A percentile compares a stretch with the other conserved stretches of the same genome.
Conservation (phyloP, 1,140 invertebrate genomes). For the Ctenoplectra terminalis region DNA sequence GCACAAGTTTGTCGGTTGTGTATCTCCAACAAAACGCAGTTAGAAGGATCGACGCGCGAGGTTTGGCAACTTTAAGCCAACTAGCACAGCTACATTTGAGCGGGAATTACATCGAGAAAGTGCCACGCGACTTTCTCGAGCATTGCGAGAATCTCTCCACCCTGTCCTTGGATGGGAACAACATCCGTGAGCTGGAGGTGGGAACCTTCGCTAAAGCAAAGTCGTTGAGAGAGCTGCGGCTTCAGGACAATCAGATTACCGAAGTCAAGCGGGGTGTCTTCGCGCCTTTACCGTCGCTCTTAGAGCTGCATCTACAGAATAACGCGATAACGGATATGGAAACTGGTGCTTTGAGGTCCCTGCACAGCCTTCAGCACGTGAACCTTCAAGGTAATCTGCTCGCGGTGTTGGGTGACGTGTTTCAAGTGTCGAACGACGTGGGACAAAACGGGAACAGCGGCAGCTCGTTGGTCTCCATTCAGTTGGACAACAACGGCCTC, state of each 20-base stretch:
- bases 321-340: conserved; percentile 93
- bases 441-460: conserved; percentile 74
- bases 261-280: conserved; percentile 91
- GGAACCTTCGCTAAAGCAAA: conserved; percentile 90
- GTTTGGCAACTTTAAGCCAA: conserved; percentile 88
- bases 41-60: conserved; percentile 87
- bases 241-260: conserved; percentile 92
- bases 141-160: conserved; percentile 90
- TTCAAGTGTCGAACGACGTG: conserved; percentile 83
- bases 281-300: conserved; percentile 89
- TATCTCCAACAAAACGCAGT: conserved; percentile 95
- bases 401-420: conserved; percentile 90
- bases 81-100: conserved; percentile 93
- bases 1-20: conserved; percentile 89
- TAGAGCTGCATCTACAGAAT: conserved; percentile 94
- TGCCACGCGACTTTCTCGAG: conserved; percentile 90
- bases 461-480: conserved; percentile 90
- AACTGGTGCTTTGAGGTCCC: conserved; percentile 90
- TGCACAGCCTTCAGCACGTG: conserved; percentile 92
- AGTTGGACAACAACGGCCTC: conserved; percentile 92
- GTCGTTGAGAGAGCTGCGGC: conserved; percentile 90
- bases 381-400: conserved; percentile 93
- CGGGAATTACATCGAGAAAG: conserved; percentile 91
- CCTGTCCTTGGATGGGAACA: conserved; percentile 95
- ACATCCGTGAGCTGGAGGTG: conserved; percentile 90